Evolutionary conservation across 2,888 invertebrate species (phyloP), one percentile per base, ranked within the genome.

Genomic region (Neuroscelio doddi): DNA sequence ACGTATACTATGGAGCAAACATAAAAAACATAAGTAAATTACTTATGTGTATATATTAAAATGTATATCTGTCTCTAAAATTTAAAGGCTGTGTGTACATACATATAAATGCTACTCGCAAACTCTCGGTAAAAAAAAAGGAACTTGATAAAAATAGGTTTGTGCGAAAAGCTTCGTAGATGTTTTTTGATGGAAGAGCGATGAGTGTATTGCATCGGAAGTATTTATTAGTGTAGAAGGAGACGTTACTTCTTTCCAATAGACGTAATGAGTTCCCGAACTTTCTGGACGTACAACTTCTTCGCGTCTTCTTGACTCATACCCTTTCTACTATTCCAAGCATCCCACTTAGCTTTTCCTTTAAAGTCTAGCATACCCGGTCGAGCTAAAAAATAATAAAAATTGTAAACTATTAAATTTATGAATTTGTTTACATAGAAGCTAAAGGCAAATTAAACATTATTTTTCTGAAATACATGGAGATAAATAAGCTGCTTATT

Each of bases 261-360:
- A 2, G 71, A 51, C 1, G 87, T 88, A 67, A 92, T 85, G 30
- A 95, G 87, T 69, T 86, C 80, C 34, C 91, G 87, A 0, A 90
- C 95, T 86, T 93, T 93, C 1, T 89, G 89, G 69, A 97, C 87
- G 86, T 98, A 98, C 7, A 91, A 89, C 78, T 90, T 89, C 85
- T 93, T 93, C 3, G 97, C 97, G 64, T 90, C 91, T 0, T 92
- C 93, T 80, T 91, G 89, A 49, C 89, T 86, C 71, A 88, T 85
- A 7, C 81, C 81, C 39, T 90, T 90, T 74, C 86, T 87, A 5
- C 72, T 79, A 45, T 88, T 85, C 91, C 91, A 92, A 0, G 89
- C 88, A 70, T 90, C 89, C 91, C 91, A 91, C 76, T 91, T 92
- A 10, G 90, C 90, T 81, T 90, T 91, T 27, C 89, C 91, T 80